Conservation (phyloP, 92 coral and sea anemone genomes). For the Phenganax subtilis region DNA sequence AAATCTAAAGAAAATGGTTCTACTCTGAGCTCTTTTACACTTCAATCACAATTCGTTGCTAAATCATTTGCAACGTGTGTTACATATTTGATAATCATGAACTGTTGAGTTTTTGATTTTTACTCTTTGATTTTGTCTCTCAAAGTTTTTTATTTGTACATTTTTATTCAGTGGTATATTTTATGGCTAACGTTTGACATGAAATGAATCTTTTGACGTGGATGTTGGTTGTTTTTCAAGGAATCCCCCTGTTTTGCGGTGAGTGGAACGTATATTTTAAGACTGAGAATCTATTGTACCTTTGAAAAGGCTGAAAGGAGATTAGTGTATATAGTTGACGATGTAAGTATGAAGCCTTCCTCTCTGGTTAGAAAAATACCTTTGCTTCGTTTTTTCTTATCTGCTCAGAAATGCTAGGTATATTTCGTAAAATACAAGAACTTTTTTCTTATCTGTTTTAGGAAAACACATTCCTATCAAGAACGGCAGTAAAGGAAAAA, state of each 20-base stretch:
- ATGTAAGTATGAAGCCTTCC: no score
- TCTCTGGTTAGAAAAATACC: no score
- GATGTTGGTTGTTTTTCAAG: not conserved
- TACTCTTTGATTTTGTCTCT: not conserved
- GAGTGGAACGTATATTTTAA: not conserved
- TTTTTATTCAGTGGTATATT: not conserved
- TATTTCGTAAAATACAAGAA: not conserved
- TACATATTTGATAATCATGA: no score
- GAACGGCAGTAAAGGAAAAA: not conserved
- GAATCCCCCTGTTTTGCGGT: not conserved
- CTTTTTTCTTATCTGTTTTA: not conserved
- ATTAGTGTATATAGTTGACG: no score
- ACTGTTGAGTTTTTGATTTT: no score
- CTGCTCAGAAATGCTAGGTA: not conserved
- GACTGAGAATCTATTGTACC: no score
- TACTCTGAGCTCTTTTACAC: no score
- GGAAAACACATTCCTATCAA: not conserved
- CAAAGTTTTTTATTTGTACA: not conserved
- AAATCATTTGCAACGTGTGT: no score
- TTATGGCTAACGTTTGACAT: not conserved
- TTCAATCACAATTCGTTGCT: no score
- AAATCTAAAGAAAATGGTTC: no score
- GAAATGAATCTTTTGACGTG: not conserved
- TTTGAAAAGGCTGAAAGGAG: no score
- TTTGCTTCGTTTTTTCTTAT: not conserved